Base-by-base conservation (phyloP, 2,888 invertebrate genomes). In the Leptopilina myrica region DNA sequence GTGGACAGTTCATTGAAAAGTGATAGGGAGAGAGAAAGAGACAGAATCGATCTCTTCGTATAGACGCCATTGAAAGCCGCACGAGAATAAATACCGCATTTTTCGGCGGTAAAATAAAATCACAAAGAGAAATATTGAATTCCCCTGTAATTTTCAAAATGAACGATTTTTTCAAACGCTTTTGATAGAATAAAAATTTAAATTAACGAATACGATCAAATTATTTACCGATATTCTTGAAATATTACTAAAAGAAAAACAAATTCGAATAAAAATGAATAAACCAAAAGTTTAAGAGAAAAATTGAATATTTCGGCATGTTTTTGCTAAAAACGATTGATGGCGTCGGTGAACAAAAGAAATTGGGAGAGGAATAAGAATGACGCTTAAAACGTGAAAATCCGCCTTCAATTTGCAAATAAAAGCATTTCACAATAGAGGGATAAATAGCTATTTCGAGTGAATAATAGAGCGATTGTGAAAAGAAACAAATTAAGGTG, bases 61-160 rank as follows among this genome's bases (percentile, higher is more conserved):
- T 26, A 76, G 59, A 78, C 81, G 82, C 83, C 83, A 83, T 82
- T 83, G 12, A 80, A 79, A 77, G 12, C 20, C 20, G 59, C 78
- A 64, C 7, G 12, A 9, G 12, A 64, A 14, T 5, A 43, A 14
- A 43, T 43, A 43, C 7, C 46, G 40, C 46, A 66, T 73, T 64
- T 20, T 56, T 56, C 33, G 73, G 73, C 73, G 73, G 73, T 53
- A 73, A 73, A 73, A 73, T 43, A 43, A 43, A 8, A 8, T 43
- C 8, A 43, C 43, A 43, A 8, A 43, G 8, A 8, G 0, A 8
- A 43, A 43, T 33, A 5, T 43, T 8, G 6, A 43, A 43, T 43
- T 43, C 7, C 8, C 5, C 43, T 6, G 20, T 7, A 40, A 56
- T n/a, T 56, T 56, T 12, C 2, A 49, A 12, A 49, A 9, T 0